Evolutionary conservation across 2,888 invertebrate genomes (phyloP).

Genomic region (Campoplex nolae): DNA sequence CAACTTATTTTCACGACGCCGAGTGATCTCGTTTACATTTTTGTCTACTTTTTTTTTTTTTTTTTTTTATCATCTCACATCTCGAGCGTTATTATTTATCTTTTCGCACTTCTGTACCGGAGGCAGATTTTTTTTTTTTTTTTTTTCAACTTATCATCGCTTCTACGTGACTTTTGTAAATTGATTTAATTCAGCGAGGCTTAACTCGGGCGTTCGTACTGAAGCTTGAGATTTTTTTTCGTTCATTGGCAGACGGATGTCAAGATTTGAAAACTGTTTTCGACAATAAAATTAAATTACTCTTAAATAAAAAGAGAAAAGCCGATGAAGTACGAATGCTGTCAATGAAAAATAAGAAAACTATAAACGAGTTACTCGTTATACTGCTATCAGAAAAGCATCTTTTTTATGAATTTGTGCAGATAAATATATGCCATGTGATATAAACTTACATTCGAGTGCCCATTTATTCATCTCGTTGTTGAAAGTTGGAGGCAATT

Average conservation of each 20-base stretch:
- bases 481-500: conserved; percentile 89
- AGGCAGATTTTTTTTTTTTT: neutral
- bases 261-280: neutral
- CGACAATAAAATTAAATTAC: neutral
- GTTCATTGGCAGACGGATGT: neutral
- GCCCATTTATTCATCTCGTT: conserved; percentile 93
- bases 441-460: conserved; percentile 89
- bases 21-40: conserved; percentile 44
- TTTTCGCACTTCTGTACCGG: neutral
- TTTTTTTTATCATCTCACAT: conserved; percentile 12
- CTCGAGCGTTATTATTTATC: conserved; percentile 14
- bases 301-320: neutral
- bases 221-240: neutral
- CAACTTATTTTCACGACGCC: conserved; percentile 50
- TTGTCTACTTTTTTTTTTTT: neutral
- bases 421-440: conserved; percentile 6
- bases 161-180: neutral
- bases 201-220: neutral
- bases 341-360: neutral
- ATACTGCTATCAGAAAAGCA: neutral
- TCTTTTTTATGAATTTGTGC: neutral
- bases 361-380: neutral
- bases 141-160: neutral
- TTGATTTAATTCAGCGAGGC: neutral
- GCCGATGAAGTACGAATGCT: neutral